Percentiles rank a stretch among this genome's conserved stretches.
Conservation (phyloP, 2,888 invertebrate genomes). For the Pristionchus fissidentatus region DNA sequence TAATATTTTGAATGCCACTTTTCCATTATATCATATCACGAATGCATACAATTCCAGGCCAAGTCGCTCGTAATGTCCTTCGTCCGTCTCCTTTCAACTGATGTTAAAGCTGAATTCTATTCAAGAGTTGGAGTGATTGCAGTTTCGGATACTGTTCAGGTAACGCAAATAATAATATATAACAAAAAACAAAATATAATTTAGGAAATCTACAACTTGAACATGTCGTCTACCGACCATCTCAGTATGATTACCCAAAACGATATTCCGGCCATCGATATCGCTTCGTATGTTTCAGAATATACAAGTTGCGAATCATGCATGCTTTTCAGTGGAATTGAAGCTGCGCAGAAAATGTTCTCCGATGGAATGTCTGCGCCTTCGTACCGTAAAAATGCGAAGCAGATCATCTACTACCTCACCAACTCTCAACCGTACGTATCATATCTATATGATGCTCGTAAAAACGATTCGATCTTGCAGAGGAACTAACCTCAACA, state of each 20-base stretch:
- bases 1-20: no score
- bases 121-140: constrained; percentile 33
- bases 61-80: constrained; percentile 8
- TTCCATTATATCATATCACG: no score
- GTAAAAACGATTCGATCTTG: no score
- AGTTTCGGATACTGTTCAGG: constrained; percentile 37
- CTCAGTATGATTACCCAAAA: background rate
- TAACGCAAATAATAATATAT: background rate
- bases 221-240: background rate
- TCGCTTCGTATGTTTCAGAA: background rate
- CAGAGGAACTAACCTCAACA: no score
- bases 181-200: background rate
- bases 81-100: constrained; percentile 4
- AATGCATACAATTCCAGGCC: no score
- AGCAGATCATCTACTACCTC: constrained; percentile 29
- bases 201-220: constrained; percentile 16
- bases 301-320: background rate
- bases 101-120: constrained; percentile 18
- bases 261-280: background rate
- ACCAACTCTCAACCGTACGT: constrained; percentile 16
- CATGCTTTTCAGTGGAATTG: background rate
- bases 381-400: constrained; percentile 14
- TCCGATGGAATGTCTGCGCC: background rate
- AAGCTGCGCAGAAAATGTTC: constrained; percentile 27
- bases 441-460: no score